These are phyloP conservation scores for Mongoloraphidia duomilia DNA, from an alignment of 2,888 invertebrate genomes.

Conservation along the genomic window DNA sequence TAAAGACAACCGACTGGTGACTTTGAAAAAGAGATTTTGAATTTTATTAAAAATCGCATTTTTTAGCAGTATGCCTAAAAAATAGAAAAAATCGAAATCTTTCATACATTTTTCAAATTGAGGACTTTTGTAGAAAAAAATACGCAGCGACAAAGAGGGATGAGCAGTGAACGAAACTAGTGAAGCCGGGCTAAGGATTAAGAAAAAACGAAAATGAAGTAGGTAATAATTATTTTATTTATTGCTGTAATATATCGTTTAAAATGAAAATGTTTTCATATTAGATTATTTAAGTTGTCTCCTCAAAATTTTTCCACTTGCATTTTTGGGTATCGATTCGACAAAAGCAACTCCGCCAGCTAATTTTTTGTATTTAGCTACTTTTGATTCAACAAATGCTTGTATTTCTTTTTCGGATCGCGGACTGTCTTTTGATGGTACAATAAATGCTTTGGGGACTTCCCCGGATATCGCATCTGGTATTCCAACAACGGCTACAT, in stretches of 20 bases:
- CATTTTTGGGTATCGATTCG: slow-evolving; percentile 57
- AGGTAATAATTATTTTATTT: not conserved
- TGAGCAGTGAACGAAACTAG: too few relatives aligned
- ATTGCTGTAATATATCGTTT: not conserved
- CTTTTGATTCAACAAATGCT: slow-evolving; percentile 46
- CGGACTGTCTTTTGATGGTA: slow-evolving; percentile 32
- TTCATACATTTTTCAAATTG: too few relatives aligned
- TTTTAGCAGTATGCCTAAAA: too few relatives aligned
- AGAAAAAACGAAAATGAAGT: not conserved
- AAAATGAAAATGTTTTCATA: not conserved
- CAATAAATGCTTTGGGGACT: slow-evolving; percentile 59
- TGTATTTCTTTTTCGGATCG: slow-evolving; percentile 20
- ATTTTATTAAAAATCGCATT: too few relatives aligned
- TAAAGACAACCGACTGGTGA: too few relatives aligned
- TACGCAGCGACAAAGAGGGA: too few relatives aligned
- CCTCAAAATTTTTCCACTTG: slow-evolving; percentile 64
- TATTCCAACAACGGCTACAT: slow-evolving; percentile 72
- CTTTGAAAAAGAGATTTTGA: too few relatives aligned
- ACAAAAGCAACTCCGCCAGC: slow-evolving; percentile 50
- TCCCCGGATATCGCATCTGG: slow-evolving; percentile 55
- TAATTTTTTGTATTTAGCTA: slow-evolving; percentile 63
- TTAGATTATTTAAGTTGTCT: slow-evolving; percentile 33
- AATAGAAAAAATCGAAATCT: too few relatives aligned
- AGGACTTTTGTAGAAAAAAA: too few relatives aligned
- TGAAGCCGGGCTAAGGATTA: too few relatives aligned